Percentiles rank a stretch among this genome's conserved stretches.
phyloP scores from a whole-genome alignment of 2,888 invertebrate species.

The Colostygia pectinataria region DNA sequence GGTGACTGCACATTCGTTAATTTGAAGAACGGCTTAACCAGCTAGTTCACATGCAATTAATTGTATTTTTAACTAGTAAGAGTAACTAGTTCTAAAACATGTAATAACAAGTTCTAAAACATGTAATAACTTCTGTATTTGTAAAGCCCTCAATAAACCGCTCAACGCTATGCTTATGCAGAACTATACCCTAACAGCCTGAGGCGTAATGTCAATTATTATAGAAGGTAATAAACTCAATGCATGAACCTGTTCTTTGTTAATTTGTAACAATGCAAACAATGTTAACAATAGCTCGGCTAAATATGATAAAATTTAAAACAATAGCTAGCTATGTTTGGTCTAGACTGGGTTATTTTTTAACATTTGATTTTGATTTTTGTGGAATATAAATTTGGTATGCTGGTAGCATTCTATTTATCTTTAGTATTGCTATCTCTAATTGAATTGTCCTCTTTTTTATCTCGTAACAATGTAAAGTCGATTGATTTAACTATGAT shows the following conservation, averaged over 20 bases:
- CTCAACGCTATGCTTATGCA: constrained; percentile 5
- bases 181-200: constrained; percentile 6
- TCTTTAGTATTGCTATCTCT: too few relatives aligned
- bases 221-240: constrained; percentile 18
- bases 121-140: too few relatives aligned
- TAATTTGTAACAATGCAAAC: constrained; percentile 23
- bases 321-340: constrained; percentile 22
- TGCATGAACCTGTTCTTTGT: constrained; percentile 22
- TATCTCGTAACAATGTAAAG: too few relatives aligned
- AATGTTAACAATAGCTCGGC: constrained; percentile 25
- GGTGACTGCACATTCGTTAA: too few relatives aligned
- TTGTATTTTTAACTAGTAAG: too few relatives aligned
- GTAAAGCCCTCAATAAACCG: background rate
- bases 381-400: background rate
- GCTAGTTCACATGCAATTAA: too few relatives aligned
- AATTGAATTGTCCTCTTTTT: too few relatives aligned
- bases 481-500: too few relatives aligned
- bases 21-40: too few relatives aligned
- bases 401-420: too few relatives aligned
- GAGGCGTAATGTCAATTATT: constrained; percentile 15
- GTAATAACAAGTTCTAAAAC: too few relatives aligned
- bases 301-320: constrained; percentile 22
- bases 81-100: too few relatives aligned
- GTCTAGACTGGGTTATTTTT: constrained; percentile 13
- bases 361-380: background rate